Base-by-base conservation (phyloP, 1,140 invertebrate species). In the Aphidius ervi region DNA sequence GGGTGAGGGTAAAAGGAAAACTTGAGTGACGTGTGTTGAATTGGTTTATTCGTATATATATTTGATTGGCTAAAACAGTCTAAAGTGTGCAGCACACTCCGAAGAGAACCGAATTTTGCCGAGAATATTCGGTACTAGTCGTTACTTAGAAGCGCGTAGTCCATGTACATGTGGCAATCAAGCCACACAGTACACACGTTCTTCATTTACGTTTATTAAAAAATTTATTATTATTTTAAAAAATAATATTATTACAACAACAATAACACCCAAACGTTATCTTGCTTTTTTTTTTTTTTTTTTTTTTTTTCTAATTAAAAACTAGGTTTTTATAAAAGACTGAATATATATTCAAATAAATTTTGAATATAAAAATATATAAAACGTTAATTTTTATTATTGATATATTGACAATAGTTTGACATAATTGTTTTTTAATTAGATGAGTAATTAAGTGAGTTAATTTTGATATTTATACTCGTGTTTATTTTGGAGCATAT, bases 111-210 rank as follows among this genome's bases (percentile, higher is more conserved):
- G 55, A 16, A 54, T 41, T 54, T n/a, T 3, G 41, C 52, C 52
- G 52, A 54, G 1, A 41, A 54, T 41, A 37, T 54, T 10, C 52
- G 52, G 52, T 10, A 37, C 52, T 16, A 37, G 50, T 40, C 37
- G 50, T 42, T 54, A 20, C 58, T 68, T 58, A 59, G 65, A 65
- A 58, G 64, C 63, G 62, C 67, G 63, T 70, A 70, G 70, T 71
- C 71, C 65, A 68, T 72, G 74, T 77, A 74, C 73, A 75, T 77
- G 74, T 77, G 74, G 74, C 74, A 75, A 73, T 75, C 70, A 70
- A 71, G 72, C 72, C 71, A 72, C 69, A 73, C 71, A 67, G 70
- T 69, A 70, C 68, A 61, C 68, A 64, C 70, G 66, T 69, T 62
- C 67, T 63, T 61, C 50, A 52, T 63, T 62, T 50, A 54, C 52